These are phyloP conservation scores for Vespertilio murinus DNA, from an alignment of 2,797 vertebrate genomes.

Conservation along the genomic window DNA sequence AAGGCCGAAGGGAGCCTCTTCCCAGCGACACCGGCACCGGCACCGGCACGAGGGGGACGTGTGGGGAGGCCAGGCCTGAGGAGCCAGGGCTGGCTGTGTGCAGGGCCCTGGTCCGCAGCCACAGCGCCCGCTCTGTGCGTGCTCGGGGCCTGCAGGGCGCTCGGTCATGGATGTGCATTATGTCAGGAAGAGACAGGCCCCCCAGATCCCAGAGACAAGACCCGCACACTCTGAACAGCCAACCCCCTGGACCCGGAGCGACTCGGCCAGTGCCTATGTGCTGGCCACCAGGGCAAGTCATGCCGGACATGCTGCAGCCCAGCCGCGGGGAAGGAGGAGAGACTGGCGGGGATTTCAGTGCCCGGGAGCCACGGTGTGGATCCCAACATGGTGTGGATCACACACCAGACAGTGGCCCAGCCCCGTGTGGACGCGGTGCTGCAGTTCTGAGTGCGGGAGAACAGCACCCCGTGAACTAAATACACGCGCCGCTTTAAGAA, in stretches of 20 bases:
- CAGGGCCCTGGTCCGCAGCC: constrained; percentile 84
- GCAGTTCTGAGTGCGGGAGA: neutral
- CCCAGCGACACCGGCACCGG: constrained; percentile 82
- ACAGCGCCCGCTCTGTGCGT: constrained; percentile 85
- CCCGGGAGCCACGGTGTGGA: neutral
- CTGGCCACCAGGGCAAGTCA: constrained; percentile 68
- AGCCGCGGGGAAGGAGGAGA: constrained; percentile 62
- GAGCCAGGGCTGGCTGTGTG: constrained; percentile 82
- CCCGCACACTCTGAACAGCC: neutral
- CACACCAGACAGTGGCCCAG: neutral
- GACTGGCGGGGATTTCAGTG: constrained; percentile 56
- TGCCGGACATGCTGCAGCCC: neutral
- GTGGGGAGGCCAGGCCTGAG: constrained; percentile 84
- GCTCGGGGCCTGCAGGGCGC: constrained; percentile 76
- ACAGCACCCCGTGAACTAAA: neutral
- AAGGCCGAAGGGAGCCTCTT: constrained; percentile 88
- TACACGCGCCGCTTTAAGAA: neutral
- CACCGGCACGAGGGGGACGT: constrained; percentile 71
- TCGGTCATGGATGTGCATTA: constrained; percentile 89
- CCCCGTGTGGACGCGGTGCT: neutral
- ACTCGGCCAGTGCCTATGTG: constrained; percentile 39
- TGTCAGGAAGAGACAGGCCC: constrained; percentile 72
- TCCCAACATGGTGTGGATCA: neutral
- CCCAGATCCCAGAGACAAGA: constrained; percentile 72
- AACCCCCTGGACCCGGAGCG: neutral